Percentiles rank a stretch among this genome's conserved stretches.
Conservation (phyloP, 92 coral and sea anemone species). For the Epizoanthus illoricatus region DNA sequence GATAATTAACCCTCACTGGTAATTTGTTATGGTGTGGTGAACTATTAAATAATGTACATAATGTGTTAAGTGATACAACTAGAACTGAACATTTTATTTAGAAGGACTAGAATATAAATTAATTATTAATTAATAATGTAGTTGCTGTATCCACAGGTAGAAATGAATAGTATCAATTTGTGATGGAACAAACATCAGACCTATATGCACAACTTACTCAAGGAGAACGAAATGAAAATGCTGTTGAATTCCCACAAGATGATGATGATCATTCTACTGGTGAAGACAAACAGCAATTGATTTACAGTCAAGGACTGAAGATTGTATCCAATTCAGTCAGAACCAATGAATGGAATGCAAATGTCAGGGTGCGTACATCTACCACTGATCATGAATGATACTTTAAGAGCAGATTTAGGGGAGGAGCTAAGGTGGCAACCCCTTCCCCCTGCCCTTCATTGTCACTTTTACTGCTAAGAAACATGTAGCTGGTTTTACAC, state of each 20-base stretch:
- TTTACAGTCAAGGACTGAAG: conserved; percentile 33
- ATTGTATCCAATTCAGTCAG: conserved; percentile 28
- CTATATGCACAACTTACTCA: neutral
- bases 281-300: conserved; percentile 17
- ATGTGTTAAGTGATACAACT: too few relatives aligned
- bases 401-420: too few relatives aligned
- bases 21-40: too few relatives aligned
- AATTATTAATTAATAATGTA: neutral
- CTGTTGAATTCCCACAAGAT: neutral
- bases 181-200: conserved; percentile 23
- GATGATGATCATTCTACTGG: neutral
- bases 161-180: neutral
- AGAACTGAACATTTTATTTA: too few relatives aligned
- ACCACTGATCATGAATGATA: too few relatives aligned
- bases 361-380: conserved; percentile 11
- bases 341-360: conserved; percentile 25
- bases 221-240: neutral
- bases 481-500: too few relatives aligned
- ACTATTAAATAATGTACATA: too few relatives aligned
- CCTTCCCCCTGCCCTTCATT: too few relatives aligned
- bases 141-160: neutral
- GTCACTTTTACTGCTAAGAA: too few relatives aligned
- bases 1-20: too few relatives aligned
- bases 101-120: neutral
- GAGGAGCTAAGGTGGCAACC: too few relatives aligned